Evolutionary conservation across 2,113 vertebrate genomes (phyloP).

Genomic region (Pedetes capensis): DNA sequence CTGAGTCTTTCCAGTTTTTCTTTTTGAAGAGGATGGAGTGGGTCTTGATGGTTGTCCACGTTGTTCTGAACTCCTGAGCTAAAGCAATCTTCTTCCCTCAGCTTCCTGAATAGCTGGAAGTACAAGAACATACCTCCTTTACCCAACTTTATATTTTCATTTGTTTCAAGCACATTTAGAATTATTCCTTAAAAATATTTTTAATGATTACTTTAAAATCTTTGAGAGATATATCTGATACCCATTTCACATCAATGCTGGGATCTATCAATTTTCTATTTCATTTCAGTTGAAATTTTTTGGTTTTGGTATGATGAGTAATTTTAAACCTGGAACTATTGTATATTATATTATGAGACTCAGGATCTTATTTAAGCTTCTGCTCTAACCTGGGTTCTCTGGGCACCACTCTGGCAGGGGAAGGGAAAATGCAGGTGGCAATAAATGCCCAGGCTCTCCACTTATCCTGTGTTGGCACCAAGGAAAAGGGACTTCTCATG

Average conservation of each 20-base stretch:
- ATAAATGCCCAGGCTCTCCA: not conserved
- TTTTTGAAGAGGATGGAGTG: too few species aligned
- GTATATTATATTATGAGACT: not conserved
- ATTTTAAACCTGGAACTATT: not conserved
- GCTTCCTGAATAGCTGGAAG: not conserved
- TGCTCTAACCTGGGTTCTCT: not conserved
- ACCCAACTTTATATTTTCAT: not conserved
- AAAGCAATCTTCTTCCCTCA: fast-evolving
- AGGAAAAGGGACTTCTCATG: not conserved
- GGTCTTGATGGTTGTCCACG: not conserved
- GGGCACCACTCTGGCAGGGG: not conserved
- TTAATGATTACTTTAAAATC: not conserved
- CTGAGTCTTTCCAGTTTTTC: not conserved
- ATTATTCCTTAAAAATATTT: not conserved
- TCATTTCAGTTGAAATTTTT: not conserved
- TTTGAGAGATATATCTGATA: not conserved
- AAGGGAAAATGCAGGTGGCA: not conserved
- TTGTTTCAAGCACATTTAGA: not conserved
- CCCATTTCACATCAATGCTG: not conserved
- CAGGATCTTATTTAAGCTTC: not conserved
- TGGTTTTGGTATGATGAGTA: not conserved
- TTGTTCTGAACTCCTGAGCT: not conserved
- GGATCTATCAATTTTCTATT: not conserved
- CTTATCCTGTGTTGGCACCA: not conserved
- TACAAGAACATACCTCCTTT: not conserved